Conservation (phyloP, 1,140 invertebrate species). For the Pseudomyrmex gracilis region DNA sequence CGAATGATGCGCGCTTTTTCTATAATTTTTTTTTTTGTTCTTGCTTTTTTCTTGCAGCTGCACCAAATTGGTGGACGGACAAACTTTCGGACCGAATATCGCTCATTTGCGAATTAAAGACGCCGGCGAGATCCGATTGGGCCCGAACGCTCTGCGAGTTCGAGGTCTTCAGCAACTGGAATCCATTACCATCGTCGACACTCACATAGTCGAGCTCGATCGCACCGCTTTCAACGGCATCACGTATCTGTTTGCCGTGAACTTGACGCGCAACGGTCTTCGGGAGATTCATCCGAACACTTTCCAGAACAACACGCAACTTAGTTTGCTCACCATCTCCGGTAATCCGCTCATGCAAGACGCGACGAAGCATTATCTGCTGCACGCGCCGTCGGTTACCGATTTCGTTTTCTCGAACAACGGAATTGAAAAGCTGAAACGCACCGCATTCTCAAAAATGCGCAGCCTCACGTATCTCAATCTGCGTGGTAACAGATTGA, state of each 20-base stretch:
- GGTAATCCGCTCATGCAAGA: slow-evolving; percentile 87
- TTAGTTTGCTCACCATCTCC: slow-evolving; percentile 88
- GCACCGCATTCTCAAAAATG: slow-evolving; percentile 87
- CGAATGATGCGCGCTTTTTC: background rate
- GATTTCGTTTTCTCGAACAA: slow-evolving; percentile 89
- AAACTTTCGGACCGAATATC: slow-evolving; percentile 78
- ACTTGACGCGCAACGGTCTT: slow-evolving; percentile 88
- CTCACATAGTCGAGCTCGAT: slow-evolving; percentile 80
- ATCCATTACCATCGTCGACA: slow-evolving; percentile 82
- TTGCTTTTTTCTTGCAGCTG: slow-evolving; percentile 72
- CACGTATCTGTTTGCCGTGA: slow-evolving; percentile 88
- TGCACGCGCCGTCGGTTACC: slow-evolving; percentile 88
- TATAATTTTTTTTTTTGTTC: background rate
- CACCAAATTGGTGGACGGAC: slow-evolving; percentile 78
- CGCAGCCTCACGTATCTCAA: slow-evolving; percentile 88
- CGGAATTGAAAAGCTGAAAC: slow-evolving; percentile 87
- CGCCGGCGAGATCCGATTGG: slow-evolving; percentile 77
- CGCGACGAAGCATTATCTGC: slow-evolving; percentile 84
- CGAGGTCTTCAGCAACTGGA: slow-evolving; percentile 81
- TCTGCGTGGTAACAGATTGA: slow-evolving; percentile 88
- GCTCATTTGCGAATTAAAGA: slow-evolving; percentile 80
- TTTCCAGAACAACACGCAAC: slow-evolving; percentile 88
- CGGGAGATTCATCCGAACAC: slow-evolving; percentile 88
- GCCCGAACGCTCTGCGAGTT: slow-evolving; percentile 76
- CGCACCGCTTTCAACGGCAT: slow-evolving; percentile 88